phyloP scores from a whole-genome alignment of 2,113 vertebrate genomes.

The Pimephales promelas region DNA sequence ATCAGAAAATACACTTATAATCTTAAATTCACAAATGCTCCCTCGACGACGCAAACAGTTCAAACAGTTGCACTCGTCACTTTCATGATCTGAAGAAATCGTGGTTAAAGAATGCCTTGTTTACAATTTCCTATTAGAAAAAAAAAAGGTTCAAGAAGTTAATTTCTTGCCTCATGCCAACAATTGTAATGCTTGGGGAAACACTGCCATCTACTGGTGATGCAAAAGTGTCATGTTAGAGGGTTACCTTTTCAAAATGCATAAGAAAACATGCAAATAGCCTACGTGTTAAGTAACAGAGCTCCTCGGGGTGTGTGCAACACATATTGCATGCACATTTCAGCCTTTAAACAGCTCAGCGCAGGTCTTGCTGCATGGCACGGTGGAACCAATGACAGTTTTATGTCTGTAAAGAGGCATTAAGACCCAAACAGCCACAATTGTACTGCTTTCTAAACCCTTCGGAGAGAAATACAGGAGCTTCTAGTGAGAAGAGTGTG shows the following conservation, averaged over 20 bases:
- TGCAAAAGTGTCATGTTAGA: slow-evolving; percentile 26
- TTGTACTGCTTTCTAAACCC: background rate
- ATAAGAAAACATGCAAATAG: slow-evolving; percentile 65
- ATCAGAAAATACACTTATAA: slow-evolving; percentile 75
- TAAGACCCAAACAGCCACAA: slow-evolving; percentile 15
- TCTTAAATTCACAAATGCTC: slow-evolving; percentile 68
- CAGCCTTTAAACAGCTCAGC: slow-evolving; percentile 40
- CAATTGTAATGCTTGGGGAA: slow-evolving; percentile 73
- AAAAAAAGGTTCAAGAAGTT: slow-evolving; percentile 71
- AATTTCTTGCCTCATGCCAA: slow-evolving; percentile 39
- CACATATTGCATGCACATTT: slow-evolving; percentile 48
- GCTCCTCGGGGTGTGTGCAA: slow-evolving; percentile 40
- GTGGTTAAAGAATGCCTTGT: slow-evolving; percentile 76
- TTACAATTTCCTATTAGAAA: slow-evolving; percentile 73
- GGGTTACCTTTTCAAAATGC: slow-evolving; percentile 63
- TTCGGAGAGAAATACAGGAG: background rate
- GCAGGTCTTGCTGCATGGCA: slow-evolving; percentile 17
- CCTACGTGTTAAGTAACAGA: slow-evolving; percentile 50
- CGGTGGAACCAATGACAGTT: slow-evolving; percentile 23
- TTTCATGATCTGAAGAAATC: slow-evolving; percentile 74
- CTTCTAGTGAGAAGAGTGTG: background rate
- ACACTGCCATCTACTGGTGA: slow-evolving; percentile 81
- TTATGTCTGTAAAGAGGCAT: slow-evolving; percentile 8
- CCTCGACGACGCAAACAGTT: slow-evolving; percentile 78
- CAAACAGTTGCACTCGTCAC: slow-evolving; percentile 68